phyloP scores from a whole-genome alignment of 2,113 vertebrate genomes.

The Corvus cornix region DNA sequence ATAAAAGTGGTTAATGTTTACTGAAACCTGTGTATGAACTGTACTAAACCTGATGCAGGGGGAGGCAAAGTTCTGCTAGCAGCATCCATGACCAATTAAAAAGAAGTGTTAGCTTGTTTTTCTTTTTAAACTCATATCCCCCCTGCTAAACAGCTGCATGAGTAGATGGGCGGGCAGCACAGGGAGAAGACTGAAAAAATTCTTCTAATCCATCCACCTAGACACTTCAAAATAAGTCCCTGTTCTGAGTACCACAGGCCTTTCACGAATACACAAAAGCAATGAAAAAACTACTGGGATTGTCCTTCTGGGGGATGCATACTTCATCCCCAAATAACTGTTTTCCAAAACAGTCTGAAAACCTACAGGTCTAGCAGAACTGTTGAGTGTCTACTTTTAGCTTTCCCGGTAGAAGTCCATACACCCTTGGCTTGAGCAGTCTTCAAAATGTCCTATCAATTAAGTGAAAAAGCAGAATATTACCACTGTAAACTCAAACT shows the following conservation, averaged over 20 bases:
- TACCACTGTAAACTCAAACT: not conserved
- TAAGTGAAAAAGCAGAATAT: not conserved
- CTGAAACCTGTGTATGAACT: slow-evolving; percentile 83
- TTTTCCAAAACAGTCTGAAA: not conserved
- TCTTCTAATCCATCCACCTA: not conserved
- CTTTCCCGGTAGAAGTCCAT: not conserved
- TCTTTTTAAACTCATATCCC: not conserved
- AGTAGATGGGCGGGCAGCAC: not conserved
- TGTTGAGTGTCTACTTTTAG: not conserved
- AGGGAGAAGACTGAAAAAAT: not conserved
- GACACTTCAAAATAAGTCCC: not conserved
- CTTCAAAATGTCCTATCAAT: not conserved
- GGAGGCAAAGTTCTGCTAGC: slow-evolving; percentile 78
- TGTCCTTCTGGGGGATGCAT: not conserved
- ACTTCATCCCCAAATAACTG: not conserved
- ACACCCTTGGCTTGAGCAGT: not conserved
- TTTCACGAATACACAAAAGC: not conserved
- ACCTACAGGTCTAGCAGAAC: not conserved
- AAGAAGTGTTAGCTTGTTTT: not conserved
- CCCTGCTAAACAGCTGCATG: not conserved
- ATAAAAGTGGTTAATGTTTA: slow-evolving; percentile 90
- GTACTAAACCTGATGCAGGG: slow-evolving; percentile 74
- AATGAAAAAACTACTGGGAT: not conserved
- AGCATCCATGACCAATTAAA: slow-evolving; percentile 68
- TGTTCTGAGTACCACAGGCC: not conserved